Evolutionary conservation across 2,113 vertebrate genomes (phyloP), one percentile per base, ranked within the genome.

Genomic region (Benitochromis conjunctus): DNA sequence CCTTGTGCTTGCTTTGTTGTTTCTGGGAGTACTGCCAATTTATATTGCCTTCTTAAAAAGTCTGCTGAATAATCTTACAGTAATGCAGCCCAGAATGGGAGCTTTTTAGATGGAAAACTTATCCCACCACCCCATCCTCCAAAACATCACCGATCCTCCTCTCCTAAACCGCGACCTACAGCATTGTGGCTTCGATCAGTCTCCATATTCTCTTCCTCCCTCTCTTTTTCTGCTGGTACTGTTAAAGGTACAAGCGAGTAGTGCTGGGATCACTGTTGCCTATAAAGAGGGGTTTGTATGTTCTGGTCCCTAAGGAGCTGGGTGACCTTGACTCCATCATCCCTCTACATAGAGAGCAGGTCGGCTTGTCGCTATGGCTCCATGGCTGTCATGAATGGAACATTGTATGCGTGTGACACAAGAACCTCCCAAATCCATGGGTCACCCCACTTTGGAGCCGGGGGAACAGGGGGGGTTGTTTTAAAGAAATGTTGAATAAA

Each of bases 361-460:
- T 89, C 69, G 90, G 87, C 66, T 80, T 80, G 90, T 91, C 83
- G 83, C 85, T 13, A 64, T 38, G 82, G 71, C 80, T 79, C 56
- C 62, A 82, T 87, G 80, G 85, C 79, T 64, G 46, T 92, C 85
- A 89, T 95, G 95, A 96, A 96, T 96, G 90, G 92, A 90, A 94
- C 95, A 94, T 95, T 95, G 94, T 96, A 89, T 83, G 79, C 82
- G 48, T 11, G 66, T 77, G 85, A 94, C 88, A 95, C 92, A 95
- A 95, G 89, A 89, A 84, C 85, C 89, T 83, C 92, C 89, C 85
- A 93, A 94, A 95, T 93, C 93, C 84, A 34, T 16, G 64, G 85
- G 89, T 92, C 84, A 92, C 90, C 89, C 83, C 82, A 86, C 88
- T 92, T 55, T 82, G 79, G 88, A 83, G 77, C 46, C 3, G 54